Evolutionary conservation across 2,797 vertebrate genomes (phyloP).

Genomic region (Cirrhinus mrigala): DNA sequence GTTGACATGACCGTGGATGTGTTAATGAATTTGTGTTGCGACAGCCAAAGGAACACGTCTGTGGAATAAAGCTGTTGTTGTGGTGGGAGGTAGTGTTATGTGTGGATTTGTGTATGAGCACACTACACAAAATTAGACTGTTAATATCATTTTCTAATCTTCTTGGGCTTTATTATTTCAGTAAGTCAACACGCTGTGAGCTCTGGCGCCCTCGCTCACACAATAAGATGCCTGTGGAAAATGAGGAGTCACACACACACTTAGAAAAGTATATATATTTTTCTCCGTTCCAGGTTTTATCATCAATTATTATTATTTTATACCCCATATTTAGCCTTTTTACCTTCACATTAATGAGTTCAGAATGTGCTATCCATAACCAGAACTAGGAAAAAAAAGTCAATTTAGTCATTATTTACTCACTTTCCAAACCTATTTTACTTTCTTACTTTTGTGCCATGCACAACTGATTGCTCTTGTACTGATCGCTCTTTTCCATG

Average conservation of each 20-base stretch:
- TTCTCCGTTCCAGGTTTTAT: neutral
- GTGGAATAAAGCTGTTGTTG: neutral
- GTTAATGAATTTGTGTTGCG: conserved; percentile 52
- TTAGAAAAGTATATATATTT: neutral
- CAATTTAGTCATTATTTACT: neutral
- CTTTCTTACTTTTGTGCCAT: neutral
- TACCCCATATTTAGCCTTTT: neutral
- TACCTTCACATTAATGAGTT: conserved; percentile 24
- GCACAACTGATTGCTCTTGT: neutral
- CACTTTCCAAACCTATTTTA: neutral
- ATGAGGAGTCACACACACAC: neutral
- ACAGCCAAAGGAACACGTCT: conserved; percentile 51
- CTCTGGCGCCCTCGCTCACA: neutral
- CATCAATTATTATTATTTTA: neutral
- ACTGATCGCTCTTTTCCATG: neutral
- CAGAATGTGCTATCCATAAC: conserved; percentile 12
- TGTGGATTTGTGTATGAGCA: neutral
- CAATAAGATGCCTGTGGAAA: neutral
- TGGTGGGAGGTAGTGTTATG: neutral
- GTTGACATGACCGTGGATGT: conserved; percentile 39
- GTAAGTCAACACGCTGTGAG: neutral
- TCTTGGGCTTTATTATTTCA: neutral
- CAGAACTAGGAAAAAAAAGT: neutral
- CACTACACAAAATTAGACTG: neutral
- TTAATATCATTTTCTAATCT: conserved; percentile 7